These are phyloP conservation scores for Spodoptera frugiperda DNA, from an alignment of 1,140 invertebrate species.

Conservation along the genomic window DNA sequence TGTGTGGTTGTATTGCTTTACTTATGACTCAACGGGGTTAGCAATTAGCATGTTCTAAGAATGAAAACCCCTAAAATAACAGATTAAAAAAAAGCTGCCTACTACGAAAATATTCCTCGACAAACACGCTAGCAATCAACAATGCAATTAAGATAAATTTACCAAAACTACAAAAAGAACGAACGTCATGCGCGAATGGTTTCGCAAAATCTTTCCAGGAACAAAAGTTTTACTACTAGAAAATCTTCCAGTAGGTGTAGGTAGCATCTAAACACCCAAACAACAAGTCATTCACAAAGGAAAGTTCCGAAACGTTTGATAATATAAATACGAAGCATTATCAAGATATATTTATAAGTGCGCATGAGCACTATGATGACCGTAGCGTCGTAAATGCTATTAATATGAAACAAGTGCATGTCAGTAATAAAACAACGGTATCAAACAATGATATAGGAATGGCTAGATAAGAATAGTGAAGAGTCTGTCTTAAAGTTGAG, in stretches of 20 bases:
- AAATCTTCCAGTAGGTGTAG: background rate
- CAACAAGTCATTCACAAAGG: conserved; percentile 14
- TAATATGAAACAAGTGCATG: conserved; percentile 41
- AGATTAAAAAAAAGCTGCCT: too few relatives aligned
- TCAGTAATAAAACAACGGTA: conserved; percentile 60
- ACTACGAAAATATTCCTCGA: too few relatives aligned
- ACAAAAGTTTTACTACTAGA: background rate
- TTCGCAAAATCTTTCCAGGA: background rate
- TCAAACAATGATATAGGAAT: too few relatives aligned
- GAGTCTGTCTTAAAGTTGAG: too few relatives aligned
- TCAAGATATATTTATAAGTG: conserved; percentile 22
- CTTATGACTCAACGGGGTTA: too few relatives aligned
- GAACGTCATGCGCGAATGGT: background rate
- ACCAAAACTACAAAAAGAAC: background rate
- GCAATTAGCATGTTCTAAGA: too few relatives aligned
- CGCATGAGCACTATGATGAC: background rate
- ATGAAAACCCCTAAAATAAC: too few relatives aligned
- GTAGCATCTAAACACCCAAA: background rate
- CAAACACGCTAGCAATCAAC: too few relatives aligned
- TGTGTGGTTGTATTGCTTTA: too few relatives aligned
- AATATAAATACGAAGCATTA: conserved; percentile 24
- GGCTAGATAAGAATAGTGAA: too few relatives aligned
- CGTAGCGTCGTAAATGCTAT: conserved; percentile 38
- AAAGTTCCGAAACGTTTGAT: conserved; percentile 39
- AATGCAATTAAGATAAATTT: too few relatives aligned